Percentiles rank a stretch among this genome's conserved stretches.
Evolutionary conservation across 2,113 vertebrate genomes (phyloP).

Genomic region (Siniperca knerii): DNA sequence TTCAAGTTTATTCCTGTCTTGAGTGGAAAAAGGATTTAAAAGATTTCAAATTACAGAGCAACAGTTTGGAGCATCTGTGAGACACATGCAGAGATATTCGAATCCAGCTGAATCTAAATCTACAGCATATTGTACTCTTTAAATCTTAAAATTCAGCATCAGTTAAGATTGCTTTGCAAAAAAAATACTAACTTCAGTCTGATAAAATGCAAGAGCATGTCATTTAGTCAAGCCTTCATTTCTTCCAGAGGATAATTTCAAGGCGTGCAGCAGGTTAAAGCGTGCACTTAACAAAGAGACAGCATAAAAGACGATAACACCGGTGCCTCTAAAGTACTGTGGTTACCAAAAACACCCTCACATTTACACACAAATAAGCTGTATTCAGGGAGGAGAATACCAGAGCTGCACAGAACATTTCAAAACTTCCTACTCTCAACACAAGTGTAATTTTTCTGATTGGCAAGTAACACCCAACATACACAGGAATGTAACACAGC

Average conservation of each 20-base stretch:
- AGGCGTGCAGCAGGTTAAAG: too few species aligned
- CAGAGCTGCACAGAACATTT: neutral
- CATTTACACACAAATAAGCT: neutral
- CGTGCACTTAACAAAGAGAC: neutral
- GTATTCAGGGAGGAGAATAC: neutral
- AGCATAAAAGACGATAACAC: neutral
- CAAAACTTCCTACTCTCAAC: neutral
- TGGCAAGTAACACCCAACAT: too few species aligned
- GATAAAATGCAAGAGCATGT: accelerated
- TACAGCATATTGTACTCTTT: neutral
- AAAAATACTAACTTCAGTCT: neutral
- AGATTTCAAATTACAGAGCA: conserved; percentile 11
- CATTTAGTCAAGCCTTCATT: neutral
- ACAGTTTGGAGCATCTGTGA: conserved; percentile 24
- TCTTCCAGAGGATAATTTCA: too few species aligned
- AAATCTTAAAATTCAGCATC: neutral
- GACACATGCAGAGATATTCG: conserved; percentile 6
- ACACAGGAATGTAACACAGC: neutral
- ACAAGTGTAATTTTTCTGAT: neutral
- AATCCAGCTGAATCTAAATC: conserved; percentile 1
- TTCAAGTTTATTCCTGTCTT: too few species aligned
- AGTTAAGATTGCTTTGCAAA: neutral
- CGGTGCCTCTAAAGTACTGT: neutral
- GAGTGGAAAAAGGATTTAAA: neutral
- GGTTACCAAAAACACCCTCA: neutral